Conservation (phyloP, 2,113 vertebrate genomes). For the rabbit (Oryctolagus cuniculus) region DNA sequence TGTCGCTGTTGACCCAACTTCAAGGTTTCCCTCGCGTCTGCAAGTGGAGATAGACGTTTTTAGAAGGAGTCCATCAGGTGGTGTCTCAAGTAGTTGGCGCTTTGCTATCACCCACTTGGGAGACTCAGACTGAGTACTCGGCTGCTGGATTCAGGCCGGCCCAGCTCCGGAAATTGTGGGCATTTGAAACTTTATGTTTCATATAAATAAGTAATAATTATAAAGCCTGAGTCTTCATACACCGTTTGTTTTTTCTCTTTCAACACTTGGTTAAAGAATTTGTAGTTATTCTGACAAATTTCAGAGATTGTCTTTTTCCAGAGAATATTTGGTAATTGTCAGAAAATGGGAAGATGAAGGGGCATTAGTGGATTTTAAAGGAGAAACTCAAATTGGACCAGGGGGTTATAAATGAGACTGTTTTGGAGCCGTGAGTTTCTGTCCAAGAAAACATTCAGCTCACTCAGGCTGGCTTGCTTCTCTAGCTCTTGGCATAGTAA, state of each 20-base stretch:
- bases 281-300: background rate
- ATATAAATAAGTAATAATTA: too few relatives aligned
- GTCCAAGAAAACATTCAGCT: background rate
- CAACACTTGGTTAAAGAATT: conserved; percentile 17
- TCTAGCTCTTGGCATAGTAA: background rate
- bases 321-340: conserved; percentile 16
- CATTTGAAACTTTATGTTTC: too few relatives aligned
- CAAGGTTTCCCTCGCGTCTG: background rate
- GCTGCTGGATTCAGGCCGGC: too few relatives aligned
- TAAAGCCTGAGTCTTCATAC: background rate
- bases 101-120: too few relatives aligned
- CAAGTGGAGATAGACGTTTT: background rate
- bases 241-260: conserved; percentile 47
- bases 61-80: background rate
- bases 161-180: too few relatives aligned
- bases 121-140: too few relatives aligned
- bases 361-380: background rate
- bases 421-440: background rate
- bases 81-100: background rate
- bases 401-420: background rate
- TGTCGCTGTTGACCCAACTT: conserved; percentile 81
- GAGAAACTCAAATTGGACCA: background rate
- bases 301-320: conserved; percentile 37
- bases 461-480: background rate
- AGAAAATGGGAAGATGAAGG: background rate